Evolutionary conservation across 2,113 vertebrate genomes (phyloP).

Genomic region (Gallinago paraguaiae): DNA sequence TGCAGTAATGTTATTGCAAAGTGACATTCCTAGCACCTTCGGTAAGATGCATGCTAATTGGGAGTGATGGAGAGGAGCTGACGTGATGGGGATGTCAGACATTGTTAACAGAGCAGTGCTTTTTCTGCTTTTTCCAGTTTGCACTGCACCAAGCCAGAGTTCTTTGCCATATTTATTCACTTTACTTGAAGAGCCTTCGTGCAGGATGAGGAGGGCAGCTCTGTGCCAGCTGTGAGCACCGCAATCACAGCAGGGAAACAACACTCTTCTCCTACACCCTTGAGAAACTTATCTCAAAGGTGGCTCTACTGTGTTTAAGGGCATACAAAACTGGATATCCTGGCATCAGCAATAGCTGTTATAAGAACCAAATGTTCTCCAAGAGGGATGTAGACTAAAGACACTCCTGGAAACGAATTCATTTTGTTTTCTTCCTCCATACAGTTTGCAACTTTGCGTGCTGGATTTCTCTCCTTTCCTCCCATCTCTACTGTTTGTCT

Average conservation of each 20-base stretch:
- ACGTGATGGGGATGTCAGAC: not conserved
- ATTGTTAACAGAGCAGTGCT: not conserved
- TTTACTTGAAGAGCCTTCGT: not conserved
- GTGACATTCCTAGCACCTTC: constrained; percentile 56
- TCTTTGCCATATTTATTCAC: not conserved
- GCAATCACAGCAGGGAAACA: not conserved
- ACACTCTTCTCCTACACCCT: not conserved
- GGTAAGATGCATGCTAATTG: constrained; percentile 23
- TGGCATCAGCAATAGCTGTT: not conserved
- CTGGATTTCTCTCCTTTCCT: not conserved
- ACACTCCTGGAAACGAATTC: not conserved
- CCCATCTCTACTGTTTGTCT: not conserved
- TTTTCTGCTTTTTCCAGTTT: not conserved
- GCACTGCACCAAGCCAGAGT: not conserved
- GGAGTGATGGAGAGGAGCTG: constrained; percentile 5
- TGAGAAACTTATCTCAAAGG: not conserved
- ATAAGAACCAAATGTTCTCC: not conserved
- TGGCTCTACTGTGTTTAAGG: not conserved
- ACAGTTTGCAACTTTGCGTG: not conserved
- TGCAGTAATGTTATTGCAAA: constrained; percentile 37
- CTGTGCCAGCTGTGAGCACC: not conserved
- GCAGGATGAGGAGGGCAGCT: not conserved
- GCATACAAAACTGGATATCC: not conserved
- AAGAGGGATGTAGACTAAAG: not conserved
- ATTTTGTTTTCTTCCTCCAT: not conserved